Evolutionary conservation across 92 coral and sea anemone genomes (phyloP).

Genomic region (Epizoanthus scotinus): DNA sequence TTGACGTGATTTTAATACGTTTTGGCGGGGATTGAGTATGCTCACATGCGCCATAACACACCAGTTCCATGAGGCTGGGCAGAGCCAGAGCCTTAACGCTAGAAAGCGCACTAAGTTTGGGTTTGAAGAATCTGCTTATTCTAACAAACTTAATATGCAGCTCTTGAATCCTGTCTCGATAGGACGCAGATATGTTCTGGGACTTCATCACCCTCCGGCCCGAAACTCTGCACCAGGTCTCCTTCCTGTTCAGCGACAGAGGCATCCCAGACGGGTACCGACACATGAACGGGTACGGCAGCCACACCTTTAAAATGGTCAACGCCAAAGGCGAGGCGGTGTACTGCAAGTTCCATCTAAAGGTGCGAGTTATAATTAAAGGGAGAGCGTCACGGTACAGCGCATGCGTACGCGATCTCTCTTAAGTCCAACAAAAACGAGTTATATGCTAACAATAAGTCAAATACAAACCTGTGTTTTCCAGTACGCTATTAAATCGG

Average conservation of each 20-base stretch:
- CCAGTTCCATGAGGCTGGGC: too few relatives aligned
- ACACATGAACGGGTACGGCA: slow-evolving; percentile 48
- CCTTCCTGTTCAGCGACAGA: slow-evolving; percentile 37
- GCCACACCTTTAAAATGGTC: slow-evolving; percentile 47
- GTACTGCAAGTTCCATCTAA: slow-evolving; percentile 40
- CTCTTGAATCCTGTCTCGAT: neutral
- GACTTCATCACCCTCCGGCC: slow-evolving; percentile 45
- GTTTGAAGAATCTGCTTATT: too few relatives aligned
- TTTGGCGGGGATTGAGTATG: too few relatives aligned
- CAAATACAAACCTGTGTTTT: too few relatives aligned
- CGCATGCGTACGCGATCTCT: too few relatives aligned
- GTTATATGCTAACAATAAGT: too few relatives aligned
- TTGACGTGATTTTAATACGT: too few relatives aligned
- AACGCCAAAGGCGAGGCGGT: slow-evolving; percentile 37
- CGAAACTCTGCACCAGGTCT: slow-evolving; percentile 34
- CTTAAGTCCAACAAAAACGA: too few relatives aligned
- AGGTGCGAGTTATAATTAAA: slow-evolving; percentile 22
- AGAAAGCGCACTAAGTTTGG: too few relatives aligned
- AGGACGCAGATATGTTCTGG: slow-evolving; percentile 53
- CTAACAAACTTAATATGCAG: neutral
- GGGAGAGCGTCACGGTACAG: too few relatives aligned
- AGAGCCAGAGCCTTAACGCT: neutral
- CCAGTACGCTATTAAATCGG: too few relatives aligned
- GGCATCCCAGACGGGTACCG: slow-evolving; percentile 47
- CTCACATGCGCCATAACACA: too few relatives aligned